Evolutionary conservation across 2,888 invertebrate species (phyloP), one percentile per base, ranked within the genome.

Genomic region (Sarcophaga rosellei): DNA sequence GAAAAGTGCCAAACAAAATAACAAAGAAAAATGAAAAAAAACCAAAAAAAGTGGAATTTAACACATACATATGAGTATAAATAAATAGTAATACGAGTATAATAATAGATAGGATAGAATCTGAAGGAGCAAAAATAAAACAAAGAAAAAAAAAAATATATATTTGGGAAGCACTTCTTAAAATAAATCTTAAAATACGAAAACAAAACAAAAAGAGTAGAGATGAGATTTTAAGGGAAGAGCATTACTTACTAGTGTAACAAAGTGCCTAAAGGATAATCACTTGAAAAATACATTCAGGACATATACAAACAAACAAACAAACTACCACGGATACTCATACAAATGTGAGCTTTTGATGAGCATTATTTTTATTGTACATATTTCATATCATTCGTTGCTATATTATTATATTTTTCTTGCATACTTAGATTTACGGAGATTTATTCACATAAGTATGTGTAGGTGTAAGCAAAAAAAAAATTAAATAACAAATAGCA

Each of bases 221-320:
- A 59, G 4, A 53, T 17, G 8, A 59, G 4, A 53, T 17, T 12
- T 53, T 5, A 53, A 15, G 53, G 17, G 35, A 59, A 72, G 59
- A 72, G 59, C 25, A 57, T 70, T 44, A 35, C 2, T 15, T 65
- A 66, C 57, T 35, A 72, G 72, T 72, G 70, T 72, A 21, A 35
- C 72, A 82, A 76, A 82, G 76, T 82, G 81, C 76, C 81, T 82
- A 76, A 82, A 82, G 81, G 81, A 82, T 82, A 82, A 82, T 82
- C 81, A 76, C 81, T 72, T 82, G 25, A 72, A 76, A 69, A 76
- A 76, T 80, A 81, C 62, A 74, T 74, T 74, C 44, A 62, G 23
- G 11, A 57, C 35, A 35, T 10, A 66, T 15, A 53, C 44, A 65
- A 20, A 81, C 73, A 62, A 61, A 68, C 12, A 44, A 12, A 59